These are phyloP conservation scores for Bubo scandiacus DNA, from an alignment of 2,113 vertebrate genomes.

Conservation along the genomic window DNA sequence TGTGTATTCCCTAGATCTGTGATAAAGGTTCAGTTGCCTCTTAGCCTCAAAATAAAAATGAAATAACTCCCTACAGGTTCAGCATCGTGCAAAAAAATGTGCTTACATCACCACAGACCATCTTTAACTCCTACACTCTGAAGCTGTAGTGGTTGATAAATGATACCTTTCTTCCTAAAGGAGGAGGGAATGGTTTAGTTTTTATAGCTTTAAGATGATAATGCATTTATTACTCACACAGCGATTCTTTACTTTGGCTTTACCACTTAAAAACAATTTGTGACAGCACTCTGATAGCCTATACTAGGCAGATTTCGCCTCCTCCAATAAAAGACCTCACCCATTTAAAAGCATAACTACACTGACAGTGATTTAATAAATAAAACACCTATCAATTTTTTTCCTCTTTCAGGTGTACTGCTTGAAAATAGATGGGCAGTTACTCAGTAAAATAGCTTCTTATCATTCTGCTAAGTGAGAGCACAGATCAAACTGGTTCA, in stretches of 20 bases:
- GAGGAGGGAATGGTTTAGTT: neutral
- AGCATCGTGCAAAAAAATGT: neutral
- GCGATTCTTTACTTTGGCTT: neutral
- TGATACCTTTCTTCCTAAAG: neutral
- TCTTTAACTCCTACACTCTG: neutral
- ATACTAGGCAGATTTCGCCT: neutral
- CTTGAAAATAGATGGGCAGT: constrained; percentile 17
- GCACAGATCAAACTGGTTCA: neutral
- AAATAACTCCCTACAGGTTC: neutral
- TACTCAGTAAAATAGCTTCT: constrained; percentile 28
- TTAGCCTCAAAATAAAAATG: neutral
- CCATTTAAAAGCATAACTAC: neutral
- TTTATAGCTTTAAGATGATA: neutral
- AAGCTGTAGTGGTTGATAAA: neutral
- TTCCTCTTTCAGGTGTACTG: neutral
- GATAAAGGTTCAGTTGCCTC: neutral
- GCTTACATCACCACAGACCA: neutral
- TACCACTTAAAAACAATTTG: neutral
- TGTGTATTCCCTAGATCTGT: neutral
- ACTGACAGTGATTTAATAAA: constrained; percentile 6
- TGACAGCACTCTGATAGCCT: neutral
- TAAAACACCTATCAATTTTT: neutral
- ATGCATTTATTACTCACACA: neutral
- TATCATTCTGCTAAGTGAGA: neutral
- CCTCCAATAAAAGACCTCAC: neutral